A percentile compares a stretch with the other conserved stretches of the same genome.
Conservation (phyloP, 2,113 vertebrate species). For the Coptodon bakossiorum region DNA sequence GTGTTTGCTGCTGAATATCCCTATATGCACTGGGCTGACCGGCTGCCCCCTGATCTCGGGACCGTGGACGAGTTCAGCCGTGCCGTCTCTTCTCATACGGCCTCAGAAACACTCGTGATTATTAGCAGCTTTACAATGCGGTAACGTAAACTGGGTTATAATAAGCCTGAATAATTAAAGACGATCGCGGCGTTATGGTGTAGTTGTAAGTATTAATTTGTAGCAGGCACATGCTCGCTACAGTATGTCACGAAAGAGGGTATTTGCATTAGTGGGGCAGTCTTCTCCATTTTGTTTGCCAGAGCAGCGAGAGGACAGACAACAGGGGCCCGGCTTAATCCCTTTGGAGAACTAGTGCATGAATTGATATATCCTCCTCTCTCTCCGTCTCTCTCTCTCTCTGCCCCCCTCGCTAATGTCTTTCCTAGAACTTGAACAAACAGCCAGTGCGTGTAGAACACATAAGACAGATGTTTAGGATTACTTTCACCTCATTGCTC, state of each 20-base stretch:
- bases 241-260: conserved; percentile 3
- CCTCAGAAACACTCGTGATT: not conserved
- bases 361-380: conserved; percentile 57
- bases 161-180: not conserved
- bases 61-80: not conserved
- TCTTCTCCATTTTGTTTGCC: conserved; percentile 53
- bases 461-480: conserved; percentile 71
- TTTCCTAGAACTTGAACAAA: conserved; percentile 68
- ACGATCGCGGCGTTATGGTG: fast-evolving
- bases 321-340: conserved; percentile 45
- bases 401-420: conserved; percentile 49
- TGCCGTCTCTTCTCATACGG: not conserved
- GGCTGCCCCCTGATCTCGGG: conserved; percentile 14
- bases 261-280: conserved; percentile 35
- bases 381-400: not conserved
- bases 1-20: conserved; percentile 26
- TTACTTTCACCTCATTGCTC: conserved; percentile 73
- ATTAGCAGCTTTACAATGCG: not conserved
- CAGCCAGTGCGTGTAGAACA: conserved; percentile 66
- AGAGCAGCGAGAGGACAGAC: conserved; percentile 36
- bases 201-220: not conserved
- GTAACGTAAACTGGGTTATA: not conserved
- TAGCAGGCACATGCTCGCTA: not conserved
- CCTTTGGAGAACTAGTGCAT: conserved; percentile 65
- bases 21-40: conserved; percentile 9